phyloP scores from a whole-genome alignment of 1,140 invertebrate genomes.

The Heliconius congener region DNA sequence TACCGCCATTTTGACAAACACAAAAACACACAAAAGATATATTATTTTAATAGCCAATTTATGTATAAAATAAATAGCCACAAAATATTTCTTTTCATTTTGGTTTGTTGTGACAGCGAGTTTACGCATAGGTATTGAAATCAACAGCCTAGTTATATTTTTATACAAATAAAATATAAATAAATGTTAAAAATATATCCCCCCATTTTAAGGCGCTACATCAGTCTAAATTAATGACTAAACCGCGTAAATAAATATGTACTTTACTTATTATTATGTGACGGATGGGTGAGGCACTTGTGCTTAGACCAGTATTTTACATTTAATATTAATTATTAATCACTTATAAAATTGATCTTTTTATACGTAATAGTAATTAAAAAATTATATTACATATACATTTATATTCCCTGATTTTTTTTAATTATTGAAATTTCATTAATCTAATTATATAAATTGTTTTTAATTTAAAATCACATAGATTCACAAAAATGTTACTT shows the following conservation, averaged over 20 bases:
- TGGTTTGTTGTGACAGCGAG: background rate
- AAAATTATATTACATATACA: background rate
- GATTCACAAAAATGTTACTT: background rate
- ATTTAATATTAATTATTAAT: constrained; percentile 13
- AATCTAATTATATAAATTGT: background rate
- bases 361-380: background rate
- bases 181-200: constrained; percentile 53
- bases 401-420: background rate
- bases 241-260: constrained; percentile 52
- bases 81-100: constrained; percentile 13
- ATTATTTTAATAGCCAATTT: background rate
- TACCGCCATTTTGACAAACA: background rate
- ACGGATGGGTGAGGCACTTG: constrained; percentile 40
- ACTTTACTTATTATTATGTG: constrained; percentile 38
- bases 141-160: background rate
- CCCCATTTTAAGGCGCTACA: constrained; percentile 54
- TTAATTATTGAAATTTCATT: constrained; percentile 3
- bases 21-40: constrained; percentile 7
- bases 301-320: constrained; percentile 24
- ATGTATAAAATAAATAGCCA: background rate
- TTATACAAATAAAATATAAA: background rate
- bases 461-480: background rate
- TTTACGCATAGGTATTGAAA: background rate
- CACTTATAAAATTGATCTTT: constrained; percentile 2
- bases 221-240: constrained; percentile 74